Base-by-base conservation (phyloP, 2,797 vertebrate species). In the Melanogrammus aeglefinus region DNA sequence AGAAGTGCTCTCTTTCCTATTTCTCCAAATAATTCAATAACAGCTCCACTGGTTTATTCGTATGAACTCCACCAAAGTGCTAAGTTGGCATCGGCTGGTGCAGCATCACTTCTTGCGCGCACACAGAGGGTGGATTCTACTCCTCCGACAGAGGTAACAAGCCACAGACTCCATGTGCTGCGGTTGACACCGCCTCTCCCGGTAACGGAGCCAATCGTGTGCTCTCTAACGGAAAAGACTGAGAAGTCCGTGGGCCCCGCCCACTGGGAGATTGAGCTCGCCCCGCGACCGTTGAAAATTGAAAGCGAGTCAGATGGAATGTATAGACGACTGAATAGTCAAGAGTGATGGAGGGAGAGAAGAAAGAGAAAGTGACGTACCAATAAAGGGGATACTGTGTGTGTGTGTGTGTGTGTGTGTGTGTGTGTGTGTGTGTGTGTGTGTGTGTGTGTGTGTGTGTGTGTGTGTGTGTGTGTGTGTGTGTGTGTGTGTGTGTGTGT, bases 81-180 rank as follows among this genome's bases (percentile, higher is more conserved):
- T 71, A 75, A 75, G 31, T 75, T 77, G 27, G 75, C 78, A 73
- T 57, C 78, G 16, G 70, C 72, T 1, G 33, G 69, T 79, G 69
- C 79, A 75, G 82, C 86, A 87, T 88, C 86, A 82, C 74, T 82
- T 71, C 69, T 27, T 44, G 84, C 82, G 77, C 81, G 83, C 78
- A 39, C 80, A 71, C 33, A 74, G 83, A 88, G 82, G 86, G 88
- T 78, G 78, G 80, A 86, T 80, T 51, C 47, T 18, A 87, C 83
- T 51, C 73, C 79, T 86, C 86, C 87, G 89, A 86, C 80, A 73
- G 84, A 47, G 82, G 81, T 31, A 57, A 79, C 33, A 75, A 72
- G n/a, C 84, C 79, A 79, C 84, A 81, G 81, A 24, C 81, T 88
- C 91, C 91, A 91, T 90, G 92, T 90, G 91, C 88, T 82, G 80